phyloP scores from a whole-genome alignment of 2,797 vertebrate species.

The Alosa sapidissima region DNA sequence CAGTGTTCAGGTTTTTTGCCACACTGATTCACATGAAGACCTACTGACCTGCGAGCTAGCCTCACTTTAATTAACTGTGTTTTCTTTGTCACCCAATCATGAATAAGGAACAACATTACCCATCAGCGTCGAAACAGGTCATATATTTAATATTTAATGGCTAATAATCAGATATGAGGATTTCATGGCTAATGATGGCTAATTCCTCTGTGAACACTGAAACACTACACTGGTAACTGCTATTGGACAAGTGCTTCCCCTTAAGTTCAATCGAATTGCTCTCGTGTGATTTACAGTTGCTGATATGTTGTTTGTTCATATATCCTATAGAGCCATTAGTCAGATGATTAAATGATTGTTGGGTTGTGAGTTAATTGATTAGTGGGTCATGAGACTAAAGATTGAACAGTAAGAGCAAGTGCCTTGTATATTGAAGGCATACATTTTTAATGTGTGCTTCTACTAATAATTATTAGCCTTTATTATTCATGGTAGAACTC shows the following conservation, averaged over 20 bases:
- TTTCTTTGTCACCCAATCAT: not conserved
- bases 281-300: not conserved
- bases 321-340: constrained; percentile 42
- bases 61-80: too few relatives aligned
- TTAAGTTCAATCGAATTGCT: not conserved
- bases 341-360: constrained; percentile 58
- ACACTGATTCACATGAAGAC: too few relatives aligned
- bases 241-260: not conserved
- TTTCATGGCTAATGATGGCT: not conserved
- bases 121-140: not conserved
- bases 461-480: not conserved
- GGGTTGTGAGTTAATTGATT: constrained; percentile 13
- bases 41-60: too few relatives aligned
- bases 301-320: not conserved
- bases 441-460: constrained; percentile 22
- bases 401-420: not conserved
- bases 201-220: not conserved
- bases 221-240: not conserved
- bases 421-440: constrained; percentile 1
- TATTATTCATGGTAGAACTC: not conserved
- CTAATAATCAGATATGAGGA: not conserved
- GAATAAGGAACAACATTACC: not conserved
- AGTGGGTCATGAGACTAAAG: not conserved
- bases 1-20: too few relatives aligned
- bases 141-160: not conserved